Percentiles rank a stretch among this genome's conserved stretches.
Evolutionary conservation across 1,140 invertebrate genomes (phyloP).

Genomic region (Ceratina japonica): DNA sequence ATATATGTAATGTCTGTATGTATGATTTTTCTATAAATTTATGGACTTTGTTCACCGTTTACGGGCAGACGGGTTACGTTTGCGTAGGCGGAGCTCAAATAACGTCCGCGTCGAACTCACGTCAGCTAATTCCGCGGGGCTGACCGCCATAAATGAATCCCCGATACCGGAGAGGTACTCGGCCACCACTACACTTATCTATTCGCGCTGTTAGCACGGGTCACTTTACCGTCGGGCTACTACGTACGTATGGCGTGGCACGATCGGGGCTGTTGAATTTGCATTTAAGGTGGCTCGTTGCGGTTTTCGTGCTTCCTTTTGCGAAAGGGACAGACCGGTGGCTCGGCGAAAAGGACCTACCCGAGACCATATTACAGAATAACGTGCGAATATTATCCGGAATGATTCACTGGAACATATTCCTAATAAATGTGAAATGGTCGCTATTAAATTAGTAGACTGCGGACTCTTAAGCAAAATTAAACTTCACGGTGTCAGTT

Average conservation of each 20-base stretch:
- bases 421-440: too few relatives aligned
- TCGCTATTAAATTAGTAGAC: too few relatives aligned
- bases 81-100: background rate
- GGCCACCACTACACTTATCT: conserved; percentile 16
- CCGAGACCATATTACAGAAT: conserved; percentile 26
- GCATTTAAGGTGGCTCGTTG: conserved; percentile 60
- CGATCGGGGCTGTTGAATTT: conserved; percentile 57
- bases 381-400: conserved; percentile 7
- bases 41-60: background rate
- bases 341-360: conserved; percentile 40
- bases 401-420: conserved; percentile 3
- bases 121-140: conserved; percentile 9
- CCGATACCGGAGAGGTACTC: background rate
- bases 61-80: background rate
- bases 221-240: conserved; percentile 35
- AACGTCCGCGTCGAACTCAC: background rate
- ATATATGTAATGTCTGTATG: too few relatives aligned
- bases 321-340: conserved; percentile 26
- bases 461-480: too few relatives aligned
- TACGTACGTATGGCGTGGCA: conserved; percentile 26
- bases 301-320: conserved; percentile 50
- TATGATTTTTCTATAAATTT: background rate
- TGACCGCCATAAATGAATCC: conserved; percentile 17
- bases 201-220: conserved; percentile 19
- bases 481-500: too few relatives aligned